Base-by-base conservation (phyloP, 2,113 vertebrate genomes). In the Oceanodroma tethys region DNA sequence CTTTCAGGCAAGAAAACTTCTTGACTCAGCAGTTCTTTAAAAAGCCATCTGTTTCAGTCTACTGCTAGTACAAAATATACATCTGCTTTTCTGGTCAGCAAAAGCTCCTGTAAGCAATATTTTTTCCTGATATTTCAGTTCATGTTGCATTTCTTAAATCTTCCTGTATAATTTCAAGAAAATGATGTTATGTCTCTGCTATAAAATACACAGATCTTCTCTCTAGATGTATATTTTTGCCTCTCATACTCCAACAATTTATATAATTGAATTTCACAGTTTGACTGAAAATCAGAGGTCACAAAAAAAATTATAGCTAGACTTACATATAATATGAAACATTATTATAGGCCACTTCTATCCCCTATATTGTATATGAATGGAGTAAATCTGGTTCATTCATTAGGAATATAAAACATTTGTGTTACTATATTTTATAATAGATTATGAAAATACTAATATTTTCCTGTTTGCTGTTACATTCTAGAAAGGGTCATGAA, bases 31-130 rank as follows among this genome's bases (percentile, higher is more conserved):
- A 79, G 30, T 84, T 93, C 47, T 86, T 66, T 79, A 72, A 81
- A 81, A 88, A 96, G 40, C 72, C 59, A 88, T 96, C 81, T 94
- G 48, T 95, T 95, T 88, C 84, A 95, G 56, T 83, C 79, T n/a
- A 79, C 40, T 95, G 71, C 62, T 78, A 78, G 53, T 78, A 89
- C 26, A 73, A 68, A 92, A 86, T 81, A 92, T 55, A 74, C 29
- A 66, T 94, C 47, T 65, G 22, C 16, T 87, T 94, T 68, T 74
- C 66, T 95, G 81, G 75, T 94, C 81, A 96, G 88, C 60, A 87
- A 23, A 95, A 81, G 26, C 83, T 95, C 47, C 60, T 81, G 25
- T 86, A 78, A 80, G 74, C 88, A 95, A 30, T 91, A 68, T 95
- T 91, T 95, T 95, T 87, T 73, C 58, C 47, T 78, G 36, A 16